Evolutionary conservation across 2,888 invertebrate genomes (phyloP).

Genomic region (Cantharis lateralis): DNA sequence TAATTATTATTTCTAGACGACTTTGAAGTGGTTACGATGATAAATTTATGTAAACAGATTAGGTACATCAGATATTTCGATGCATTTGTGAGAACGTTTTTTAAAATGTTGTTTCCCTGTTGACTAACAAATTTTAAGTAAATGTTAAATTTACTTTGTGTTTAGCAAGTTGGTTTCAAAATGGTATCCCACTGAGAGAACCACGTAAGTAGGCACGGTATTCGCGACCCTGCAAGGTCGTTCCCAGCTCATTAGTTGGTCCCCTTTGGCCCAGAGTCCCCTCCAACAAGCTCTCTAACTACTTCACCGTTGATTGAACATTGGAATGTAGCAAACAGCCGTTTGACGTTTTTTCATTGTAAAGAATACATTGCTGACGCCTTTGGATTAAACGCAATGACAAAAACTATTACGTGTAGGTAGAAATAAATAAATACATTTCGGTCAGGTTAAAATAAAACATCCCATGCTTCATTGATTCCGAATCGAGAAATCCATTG

Average conservation of each 20-base stretch:
- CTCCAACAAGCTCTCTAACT: constrained; percentile 27
- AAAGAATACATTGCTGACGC: not conserved
- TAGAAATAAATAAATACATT: not conserved
- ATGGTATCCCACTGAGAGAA: constrained; percentile 13
- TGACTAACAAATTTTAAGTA: not conserved
- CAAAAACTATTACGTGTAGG: constrained; percentile 2
- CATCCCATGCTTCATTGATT: not conserved
- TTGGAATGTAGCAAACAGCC: constrained; percentile 58
- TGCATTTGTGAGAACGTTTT: not conserved
- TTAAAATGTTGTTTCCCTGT: not conserved
- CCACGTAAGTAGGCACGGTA: constrained; percentile 30
- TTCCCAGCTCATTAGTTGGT: constrained; percentile 51
- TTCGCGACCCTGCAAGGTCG: constrained; percentile 60
- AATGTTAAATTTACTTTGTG: not conserved
- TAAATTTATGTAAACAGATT: not conserved
- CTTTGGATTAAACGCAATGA: not conserved
- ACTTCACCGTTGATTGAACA: constrained; percentile 56
- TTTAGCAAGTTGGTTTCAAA: not conserved
- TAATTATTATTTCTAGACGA: too few relatives aligned
- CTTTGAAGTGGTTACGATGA: not conserved
- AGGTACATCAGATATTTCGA: not conserved
- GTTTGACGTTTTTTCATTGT: constrained; percentile 46
- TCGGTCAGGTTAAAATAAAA: not conserved
- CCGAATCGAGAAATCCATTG: not conserved
- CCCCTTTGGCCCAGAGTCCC: constrained; percentile 21